A percentile compares a stretch with the other conserved stretches of the same genome.
Evolutionary conservation across 2,797 vertebrate genomes (phyloP).

Genomic region (Monodelphis domestica): DNA sequence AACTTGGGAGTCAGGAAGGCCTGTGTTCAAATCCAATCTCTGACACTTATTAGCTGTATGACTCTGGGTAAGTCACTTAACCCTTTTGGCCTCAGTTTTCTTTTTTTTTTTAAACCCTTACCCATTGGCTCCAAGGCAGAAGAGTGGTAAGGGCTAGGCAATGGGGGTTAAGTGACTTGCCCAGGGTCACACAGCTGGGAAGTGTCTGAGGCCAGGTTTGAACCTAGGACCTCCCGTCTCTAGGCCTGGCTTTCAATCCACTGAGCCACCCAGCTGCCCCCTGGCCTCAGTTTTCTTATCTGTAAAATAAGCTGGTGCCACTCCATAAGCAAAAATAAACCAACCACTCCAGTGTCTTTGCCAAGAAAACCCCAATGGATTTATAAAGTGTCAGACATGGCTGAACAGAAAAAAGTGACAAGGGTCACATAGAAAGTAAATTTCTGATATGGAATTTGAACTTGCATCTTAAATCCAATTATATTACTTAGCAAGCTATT

Average conservation of each 20-base stretch:
- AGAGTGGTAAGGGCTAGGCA: too few relatives aligned
- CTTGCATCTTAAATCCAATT: not conserved
- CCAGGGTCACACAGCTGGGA: too few relatives aligned
- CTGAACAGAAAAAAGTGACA: not conserved
- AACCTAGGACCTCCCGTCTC: too few relatives aligned
- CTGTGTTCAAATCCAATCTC: not conserved
- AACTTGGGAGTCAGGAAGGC: not conserved
- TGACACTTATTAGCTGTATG: not conserved
- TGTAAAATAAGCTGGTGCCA: not conserved
- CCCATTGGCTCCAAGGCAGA: too few relatives aligned
- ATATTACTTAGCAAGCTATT: not conserved
- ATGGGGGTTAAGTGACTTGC: too few relatives aligned
- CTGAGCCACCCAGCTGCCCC: too few relatives aligned
- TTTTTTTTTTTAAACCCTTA: too few relatives aligned
- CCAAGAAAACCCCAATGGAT: not conserved
- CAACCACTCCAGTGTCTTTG: not conserved
- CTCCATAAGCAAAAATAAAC: too few relatives aligned
- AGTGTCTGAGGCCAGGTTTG: too few relatives aligned
- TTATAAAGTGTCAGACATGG: not conserved
- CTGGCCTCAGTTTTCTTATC: not conserved
- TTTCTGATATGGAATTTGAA: not conserved
- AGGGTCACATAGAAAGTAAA: not conserved
- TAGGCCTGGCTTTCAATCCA: too few relatives aligned
- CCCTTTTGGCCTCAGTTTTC: not conserved
- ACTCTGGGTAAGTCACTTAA: not conserved